Percentiles rank a stretch among this genome's conserved stretches.
These are phyloP conservation scores for Torymus texanus DNA, from an alignment of 2,888 invertebrate genomes.

Conservation along the genomic window DNA sequence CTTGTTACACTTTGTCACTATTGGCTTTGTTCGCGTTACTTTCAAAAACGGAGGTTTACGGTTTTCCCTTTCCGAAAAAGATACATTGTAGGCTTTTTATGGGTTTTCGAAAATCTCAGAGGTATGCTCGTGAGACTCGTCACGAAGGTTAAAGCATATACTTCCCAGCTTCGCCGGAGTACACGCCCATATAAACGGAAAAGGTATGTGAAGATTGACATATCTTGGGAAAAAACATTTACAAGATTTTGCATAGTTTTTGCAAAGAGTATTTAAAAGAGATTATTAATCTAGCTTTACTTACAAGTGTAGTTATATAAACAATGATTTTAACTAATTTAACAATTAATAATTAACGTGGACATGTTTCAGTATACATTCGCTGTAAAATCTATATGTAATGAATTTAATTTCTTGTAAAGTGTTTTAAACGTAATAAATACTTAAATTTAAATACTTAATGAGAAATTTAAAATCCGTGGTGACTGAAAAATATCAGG, in stretches of 20 bases:
- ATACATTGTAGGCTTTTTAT: constrained; percentile 51
- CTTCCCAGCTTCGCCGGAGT: constrained; percentile 15
- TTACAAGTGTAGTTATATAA: too few relatives aligned
- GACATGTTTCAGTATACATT: too few relatives aligned
- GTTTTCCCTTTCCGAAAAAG: constrained; percentile 24
- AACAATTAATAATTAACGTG: too few relatives aligned
- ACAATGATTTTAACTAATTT: too few relatives aligned
- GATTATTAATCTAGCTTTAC: too few relatives aligned
- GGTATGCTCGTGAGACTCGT: background rate
- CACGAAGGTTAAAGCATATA: constrained; percentile 27
- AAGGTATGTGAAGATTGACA: constrained; percentile 7
- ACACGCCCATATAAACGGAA: background rate
- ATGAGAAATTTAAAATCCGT: too few relatives aligned
- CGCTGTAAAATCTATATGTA: too few relatives aligned
- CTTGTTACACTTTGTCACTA: constrained; percentile 32
- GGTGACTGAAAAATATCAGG: background rate
- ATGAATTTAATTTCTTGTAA: too few relatives aligned
- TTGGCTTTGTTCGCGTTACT: constrained; percentile 21
- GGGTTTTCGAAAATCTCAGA: constrained; percentile 40
- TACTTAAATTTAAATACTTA: too few relatives aligned
- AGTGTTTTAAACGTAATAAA: too few relatives aligned
- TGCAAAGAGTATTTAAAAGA: too few relatives aligned
- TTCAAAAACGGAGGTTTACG: constrained; percentile 29
- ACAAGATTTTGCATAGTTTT: background rate
- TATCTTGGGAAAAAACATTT: constrained; percentile 2